Percentiles rank a stretch among this genome's conserved stretches.
Conservation (phyloP, 1,140 invertebrate species). For the Colletes gigas region DNA sequence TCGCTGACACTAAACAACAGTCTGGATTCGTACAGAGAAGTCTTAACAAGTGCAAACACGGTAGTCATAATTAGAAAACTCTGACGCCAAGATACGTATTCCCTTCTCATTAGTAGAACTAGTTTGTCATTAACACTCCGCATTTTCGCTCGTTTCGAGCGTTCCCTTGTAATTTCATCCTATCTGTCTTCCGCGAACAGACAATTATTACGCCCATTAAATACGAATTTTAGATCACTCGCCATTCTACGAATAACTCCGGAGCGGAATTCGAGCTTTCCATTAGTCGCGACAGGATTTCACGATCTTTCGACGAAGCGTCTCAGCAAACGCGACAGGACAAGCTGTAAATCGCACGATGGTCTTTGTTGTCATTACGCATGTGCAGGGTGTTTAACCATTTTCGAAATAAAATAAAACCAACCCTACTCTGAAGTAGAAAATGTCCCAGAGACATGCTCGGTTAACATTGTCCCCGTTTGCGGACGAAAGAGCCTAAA, state of each 20-base stretch:
- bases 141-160: not conserved
- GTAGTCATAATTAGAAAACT: slow-evolving; percentile 26
- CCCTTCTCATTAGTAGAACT: slow-evolving; percentile 21
- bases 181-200: slow-evolving; percentile 4
- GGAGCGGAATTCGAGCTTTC: not conserved
- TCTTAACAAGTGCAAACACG: not conserved
- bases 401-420: no score
- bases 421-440: no score
- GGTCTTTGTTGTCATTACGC: no score
- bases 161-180: slow-evolving; percentile 12
- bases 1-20: not conserved
- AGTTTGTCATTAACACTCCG: slow-evolving; percentile 20
- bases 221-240: slow-evolving; percentile 13
- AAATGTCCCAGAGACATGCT: no score
- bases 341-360: no score
- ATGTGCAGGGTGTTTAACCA: no score
- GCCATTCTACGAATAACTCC: not conserved
- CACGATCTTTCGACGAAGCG: not conserved
- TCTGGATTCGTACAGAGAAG: not conserved
- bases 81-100: not conserved
- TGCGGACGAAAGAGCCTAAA: not conserved
- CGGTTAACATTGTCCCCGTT: not conserved
- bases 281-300: not conserved
- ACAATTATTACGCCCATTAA: slow-evolving; percentile 24
- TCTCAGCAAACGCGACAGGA: no score